Base-by-base conservation (phyloP, 1,140 invertebrate genomes). In the Cyphomyrmex costatus region DNA sequence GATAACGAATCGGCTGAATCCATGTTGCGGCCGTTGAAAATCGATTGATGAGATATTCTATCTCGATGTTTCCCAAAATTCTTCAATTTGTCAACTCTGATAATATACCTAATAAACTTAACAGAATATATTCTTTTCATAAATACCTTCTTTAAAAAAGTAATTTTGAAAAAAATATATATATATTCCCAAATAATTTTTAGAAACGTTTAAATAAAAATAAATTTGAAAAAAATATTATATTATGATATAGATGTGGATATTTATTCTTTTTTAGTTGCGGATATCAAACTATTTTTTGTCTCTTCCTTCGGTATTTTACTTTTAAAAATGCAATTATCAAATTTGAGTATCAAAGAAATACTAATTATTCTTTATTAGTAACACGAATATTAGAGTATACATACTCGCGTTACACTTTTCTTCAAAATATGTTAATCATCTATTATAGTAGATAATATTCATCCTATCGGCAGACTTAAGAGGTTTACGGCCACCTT, bases 1-100 rank as follows among this genome's bases (percentile, higher is more conserved):
- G n/a, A 58, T 86, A 86, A 86, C 68, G 83, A 89, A 84, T 61
- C 56, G 71, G 53, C 78, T 61, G 73, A 70, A 87, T 85, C 61
- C 70, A 80, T 51, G 36, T 14, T 68, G 73, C 42, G 84, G 86
- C 24, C 74, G 61, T 80, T 70, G 21, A 56, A 65, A 78, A 24
- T 14, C n/a, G 19, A 51, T 66, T 42, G 21, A 14, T n/a, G 33
- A 46, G 8, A 61, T 61, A 58, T 42, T 76, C 21, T 21, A 51
- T 77, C 10, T 0, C 21, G 56, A 3, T 21, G 30, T 58, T 56
- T 27, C 12, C n/a, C 10, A n/a, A 5, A 76, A 76, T 74, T 53
- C 12, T 74, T 58, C 7, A 24, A 33, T 36, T 58, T 58, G 19
- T 21, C 4, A 0, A 36, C 0, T 36, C 60, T 46, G 36, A 16